phyloP scores from a whole-genome alignment of 2,888 invertebrate genomes.

The Thelaira solivaga region DNA sequence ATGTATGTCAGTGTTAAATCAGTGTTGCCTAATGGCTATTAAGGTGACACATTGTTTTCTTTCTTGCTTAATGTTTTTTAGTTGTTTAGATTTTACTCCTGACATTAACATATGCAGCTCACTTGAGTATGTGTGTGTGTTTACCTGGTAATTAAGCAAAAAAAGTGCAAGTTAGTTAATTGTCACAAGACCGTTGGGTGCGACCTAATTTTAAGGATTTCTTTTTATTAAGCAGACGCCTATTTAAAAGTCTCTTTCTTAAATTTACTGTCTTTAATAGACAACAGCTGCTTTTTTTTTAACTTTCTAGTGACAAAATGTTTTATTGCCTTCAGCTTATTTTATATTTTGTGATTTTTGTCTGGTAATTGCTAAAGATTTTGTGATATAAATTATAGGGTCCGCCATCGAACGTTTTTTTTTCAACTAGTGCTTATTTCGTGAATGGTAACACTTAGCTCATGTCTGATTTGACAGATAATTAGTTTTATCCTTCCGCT shows the following conservation, averaged over 20 bases:
- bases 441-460: too few relatives aligned
- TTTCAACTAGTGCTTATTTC: too few relatives aligned
- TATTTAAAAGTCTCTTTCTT: neutral
- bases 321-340: too few relatives aligned
- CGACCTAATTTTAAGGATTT: conserved; percentile 32
- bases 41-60: conserved; percentile 46
- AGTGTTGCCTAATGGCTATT: conserved; percentile 54
- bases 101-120: neutral
- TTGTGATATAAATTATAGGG: too few relatives aligned
- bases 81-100: neutral
- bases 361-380: too few relatives aligned
- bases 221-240: neutral
- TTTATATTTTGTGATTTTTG: too few relatives aligned
- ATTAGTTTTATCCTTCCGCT: too few relatives aligned
- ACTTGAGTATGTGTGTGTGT: neutral
- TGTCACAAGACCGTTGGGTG: conserved; percentile 39
- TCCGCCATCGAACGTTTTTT: too few relatives aligned
- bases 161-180: conserved; percentile 40
- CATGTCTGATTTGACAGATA: too few relatives aligned
- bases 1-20: conserved; percentile 45
- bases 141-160: neutral
- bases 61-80: conserved; percentile 16
- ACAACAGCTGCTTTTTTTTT: too few relatives aligned
- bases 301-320: too few relatives aligned
- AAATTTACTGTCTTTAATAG: neutral